A percentile compares a stretch with the other conserved stretches of the same genome.
Evolutionary conservation across 2,888 invertebrate genomes (phyloP).

Genomic region (Notodonta ziczac): DNA sequence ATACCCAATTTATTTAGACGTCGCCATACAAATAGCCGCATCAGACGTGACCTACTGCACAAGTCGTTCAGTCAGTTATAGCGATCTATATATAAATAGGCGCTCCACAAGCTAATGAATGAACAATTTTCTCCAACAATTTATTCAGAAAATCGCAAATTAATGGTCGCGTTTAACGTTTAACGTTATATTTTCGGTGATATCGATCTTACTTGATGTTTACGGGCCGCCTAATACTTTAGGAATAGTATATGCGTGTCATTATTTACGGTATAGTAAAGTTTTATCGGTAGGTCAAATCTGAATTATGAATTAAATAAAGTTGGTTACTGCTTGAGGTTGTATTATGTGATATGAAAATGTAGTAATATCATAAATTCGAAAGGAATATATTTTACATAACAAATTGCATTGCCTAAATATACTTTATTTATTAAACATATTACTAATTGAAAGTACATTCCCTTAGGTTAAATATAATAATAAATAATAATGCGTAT

Average conservation of each 20-base stretch:
- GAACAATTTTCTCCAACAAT: not conserved
- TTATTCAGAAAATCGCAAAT: constrained; percentile 3
- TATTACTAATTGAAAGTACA: too few species aligned
- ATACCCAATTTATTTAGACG: too few species aligned
- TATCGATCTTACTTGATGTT: constrained; percentile 35
- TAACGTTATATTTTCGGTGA: constrained; percentile 29
- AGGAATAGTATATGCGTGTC: constrained; percentile 26
- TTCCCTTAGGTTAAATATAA: too few species aligned
- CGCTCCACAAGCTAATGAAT: not conserved
- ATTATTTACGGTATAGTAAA: constrained; percentile 17
- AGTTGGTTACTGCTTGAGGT: too few species aligned
- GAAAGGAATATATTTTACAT: too few species aligned
- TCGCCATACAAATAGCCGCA: too few species aligned
- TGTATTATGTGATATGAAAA: too few species aligned
- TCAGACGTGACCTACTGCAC: not conserved
- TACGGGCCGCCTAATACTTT: constrained; percentile 21
- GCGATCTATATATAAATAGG: constrained; percentile 1
- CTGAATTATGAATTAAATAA: not conserved
- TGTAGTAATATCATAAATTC: too few species aligned
- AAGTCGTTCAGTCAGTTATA: not conserved
- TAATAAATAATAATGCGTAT: too few species aligned
- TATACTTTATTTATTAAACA: too few species aligned
- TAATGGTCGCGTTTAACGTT: constrained; percentile 8
- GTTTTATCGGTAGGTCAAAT: constrained; percentile 9
- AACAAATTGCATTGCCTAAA: too few species aligned